Conservation (phyloP, 2,888 invertebrate genomes). For the Suillia variegata region DNA sequence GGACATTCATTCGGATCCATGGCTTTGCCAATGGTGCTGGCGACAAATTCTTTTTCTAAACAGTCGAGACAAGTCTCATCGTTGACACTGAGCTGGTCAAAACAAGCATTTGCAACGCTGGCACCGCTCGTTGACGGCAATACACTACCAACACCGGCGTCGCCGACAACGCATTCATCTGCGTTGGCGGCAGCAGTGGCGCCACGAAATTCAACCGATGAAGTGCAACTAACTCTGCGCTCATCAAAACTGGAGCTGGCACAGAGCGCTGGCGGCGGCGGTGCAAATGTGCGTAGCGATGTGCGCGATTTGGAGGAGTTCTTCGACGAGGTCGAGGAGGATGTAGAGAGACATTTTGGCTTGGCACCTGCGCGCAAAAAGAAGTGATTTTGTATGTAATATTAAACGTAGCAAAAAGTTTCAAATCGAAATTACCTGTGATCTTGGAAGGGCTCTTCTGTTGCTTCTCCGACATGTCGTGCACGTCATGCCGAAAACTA, state of each 20-base stretch:
- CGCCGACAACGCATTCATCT: constrained; percentile 33
- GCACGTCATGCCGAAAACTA: no score
- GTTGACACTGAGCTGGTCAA: constrained; percentile 38
- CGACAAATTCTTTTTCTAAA: constrained; percentile 58
- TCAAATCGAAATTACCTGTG: no score
- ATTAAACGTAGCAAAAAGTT: no score
- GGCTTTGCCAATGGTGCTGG: constrained; percentile 56
- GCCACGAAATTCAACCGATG: constrained; percentile 49
- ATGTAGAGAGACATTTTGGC: constrained; percentile 52
- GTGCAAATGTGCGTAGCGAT: constrained; percentile 37
- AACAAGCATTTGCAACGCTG: constrained; percentile 28
- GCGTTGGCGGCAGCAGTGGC: constrained; percentile 39
- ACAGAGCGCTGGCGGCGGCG: constrained; percentile 23
- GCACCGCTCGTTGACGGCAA: constrained; percentile 12
- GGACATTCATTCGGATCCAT: constrained; percentile 51
- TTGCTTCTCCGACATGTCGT: constrained; percentile 26
- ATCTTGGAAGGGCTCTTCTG: constrained; percentile 33
- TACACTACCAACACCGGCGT: no score
- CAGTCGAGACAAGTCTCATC: constrained; percentile 58
- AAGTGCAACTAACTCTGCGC: constrained; percentile 52
- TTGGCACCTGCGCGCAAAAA: constrained; percentile 48
- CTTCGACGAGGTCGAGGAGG: constrained; percentile 44
- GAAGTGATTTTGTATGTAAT: background rate
- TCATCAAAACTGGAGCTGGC: constrained; percentile 48
- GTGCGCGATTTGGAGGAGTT: constrained; percentile 48